phyloP scores from a whole-genome alignment of 2,797 vertebrate species.

The Rhinichthys osculus region DNA sequence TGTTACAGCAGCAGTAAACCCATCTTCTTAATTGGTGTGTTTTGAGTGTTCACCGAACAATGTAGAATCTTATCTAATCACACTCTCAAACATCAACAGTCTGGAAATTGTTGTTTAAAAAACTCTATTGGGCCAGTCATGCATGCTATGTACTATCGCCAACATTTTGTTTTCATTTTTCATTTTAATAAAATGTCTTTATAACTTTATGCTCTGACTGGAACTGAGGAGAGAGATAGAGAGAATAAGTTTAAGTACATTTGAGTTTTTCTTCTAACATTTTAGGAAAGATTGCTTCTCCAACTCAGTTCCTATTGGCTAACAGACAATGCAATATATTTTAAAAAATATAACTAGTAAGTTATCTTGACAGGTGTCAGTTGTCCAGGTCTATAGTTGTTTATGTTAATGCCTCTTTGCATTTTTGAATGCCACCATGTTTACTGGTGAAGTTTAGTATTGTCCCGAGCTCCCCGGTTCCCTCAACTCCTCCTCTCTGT shows the following conservation, averaged over 20 bases:
- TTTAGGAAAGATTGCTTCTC: neutral
- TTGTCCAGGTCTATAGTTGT: neutral
- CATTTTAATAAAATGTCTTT: neutral
- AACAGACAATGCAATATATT: neutral
- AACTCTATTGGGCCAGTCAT: neutral
- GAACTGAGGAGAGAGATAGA: neutral
- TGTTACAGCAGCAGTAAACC: slow-evolving; percentile 65
- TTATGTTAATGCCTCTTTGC: neutral
- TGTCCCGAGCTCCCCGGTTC: neutral
- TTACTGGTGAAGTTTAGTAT: neutral
- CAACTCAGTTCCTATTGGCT: neutral
- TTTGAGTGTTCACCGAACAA: slow-evolving; percentile 64
- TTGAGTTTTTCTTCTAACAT: neutral
- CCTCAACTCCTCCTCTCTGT: neutral
- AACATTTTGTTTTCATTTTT: neutral
- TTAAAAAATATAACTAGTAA: neutral
- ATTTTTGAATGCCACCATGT: neutral
- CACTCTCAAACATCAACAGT: slow-evolving; percentile 29
- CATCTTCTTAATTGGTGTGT: slow-evolving; percentile 80
- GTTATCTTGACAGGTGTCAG: neutral
- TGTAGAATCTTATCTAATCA: slow-evolving; percentile 62
- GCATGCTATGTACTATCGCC: neutral
- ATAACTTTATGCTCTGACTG: neutral
- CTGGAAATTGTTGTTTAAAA: slow-evolving; percentile 1
- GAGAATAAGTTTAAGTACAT: neutral